A percentile compares a stretch with the other conserved stretches of the same genome.
Conservation (phyloP, 2,888 invertebrate genomes). For the Steinernema scapterisci region DNA sequence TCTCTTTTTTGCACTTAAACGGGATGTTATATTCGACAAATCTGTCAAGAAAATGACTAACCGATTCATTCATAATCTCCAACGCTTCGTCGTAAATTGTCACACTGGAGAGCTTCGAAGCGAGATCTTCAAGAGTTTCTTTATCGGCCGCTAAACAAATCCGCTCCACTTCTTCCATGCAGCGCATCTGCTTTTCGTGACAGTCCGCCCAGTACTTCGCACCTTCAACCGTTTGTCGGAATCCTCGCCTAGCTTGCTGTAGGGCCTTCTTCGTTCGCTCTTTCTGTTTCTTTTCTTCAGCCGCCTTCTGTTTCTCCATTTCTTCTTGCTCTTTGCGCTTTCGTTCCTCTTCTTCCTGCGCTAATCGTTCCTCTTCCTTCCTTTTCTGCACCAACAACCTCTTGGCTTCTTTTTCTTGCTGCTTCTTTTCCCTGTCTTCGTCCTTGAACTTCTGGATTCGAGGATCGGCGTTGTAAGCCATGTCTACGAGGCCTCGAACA, state of each 20-base stretch:
- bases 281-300: slow-evolving; percentile 39
- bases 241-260: slow-evolving; percentile 39
- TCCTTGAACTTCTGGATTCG: slow-evolving; percentile 86
- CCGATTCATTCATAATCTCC: slow-evolving; percentile 36
- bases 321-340: slow-evolving; percentile 34
- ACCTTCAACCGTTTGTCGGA: slow-evolving; percentile 45
- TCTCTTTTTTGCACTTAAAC: slow-evolving; percentile 34
- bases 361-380: slow-evolving; percentile 36
- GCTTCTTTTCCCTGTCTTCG: slow-evolving; percentile 43
- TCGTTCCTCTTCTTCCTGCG: slow-evolving; percentile 24
- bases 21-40: too few species aligned
- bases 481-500: slow-evolving; percentile 86
- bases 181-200: slow-evolving; percentile 45
- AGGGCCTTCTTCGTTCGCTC: slow-evolving; percentile 44
- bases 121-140: slow-evolving; percentile 56
- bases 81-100: slow-evolving; percentile 48
- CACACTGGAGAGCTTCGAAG: slow-evolving; percentile 47
- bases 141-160: slow-evolving; percentile 52
- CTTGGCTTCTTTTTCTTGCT: slow-evolving; percentile 53
- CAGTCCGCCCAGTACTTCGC: slow-evolving; percentile 57
- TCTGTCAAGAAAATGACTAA: slow-evolving; percentile 21
- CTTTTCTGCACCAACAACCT: slow-evolving; percentile 44
- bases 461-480: slow-evolving; percentile 90
- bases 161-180: slow-evolving; percentile 60
- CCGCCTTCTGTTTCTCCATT: slow-evolving; percentile 33